Base-by-base conservation (phyloP, 1,140 invertebrate genomes). In the Drosophila equinoxialis region DNA sequence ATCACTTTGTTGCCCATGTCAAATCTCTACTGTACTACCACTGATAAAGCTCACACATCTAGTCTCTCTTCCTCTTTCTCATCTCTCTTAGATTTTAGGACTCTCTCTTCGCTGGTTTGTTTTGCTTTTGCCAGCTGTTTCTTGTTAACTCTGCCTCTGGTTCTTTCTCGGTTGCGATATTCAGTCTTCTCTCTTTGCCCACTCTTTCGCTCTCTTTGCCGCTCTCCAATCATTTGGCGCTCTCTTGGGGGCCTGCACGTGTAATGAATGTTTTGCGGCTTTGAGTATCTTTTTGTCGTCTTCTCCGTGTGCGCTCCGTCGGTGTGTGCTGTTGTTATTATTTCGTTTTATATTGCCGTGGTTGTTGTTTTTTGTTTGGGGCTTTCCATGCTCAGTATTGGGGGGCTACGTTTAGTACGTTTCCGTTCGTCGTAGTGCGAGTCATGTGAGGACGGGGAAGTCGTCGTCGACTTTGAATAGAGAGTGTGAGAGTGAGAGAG, bases 351-450 rank as follows among this genome's bases (percentile, higher is more conserved):
- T 37, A 30, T 30, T 26, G 6, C 6, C 3, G 67, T 68, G 65
- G 65, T 71, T 67, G 39, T 73, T 75, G 1, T 68, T 75, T 63
- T 76, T 75, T 68, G 80, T 69, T 68, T 64, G 60, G 57, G 77
- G 42, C 71, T 68, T 35, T 26, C 54, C 71, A 62, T 68, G 79
- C 81, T 67, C 33, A 26, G 59, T 20, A 20, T 41, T 57, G 35
- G 37, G 37, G 37, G 37, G 37, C 37, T 39, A 0, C 13, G 68
- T 59, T 72, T 76, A 87, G 84, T 87, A 84, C 70, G 80, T 68
- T 80, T 71, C 63, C 71, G 84, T 80, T 89, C 79, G 84, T 65
- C 75, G 84, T 63, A 68, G 59, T 78, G 78, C 77, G 79, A 76
- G 79, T 76, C 79, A 77, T 81, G 76, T 86, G 83, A 74, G 74